phyloP scores from a whole-genome alignment of 2,797 vertebrate species.

The Cygnus olor region DNA sequence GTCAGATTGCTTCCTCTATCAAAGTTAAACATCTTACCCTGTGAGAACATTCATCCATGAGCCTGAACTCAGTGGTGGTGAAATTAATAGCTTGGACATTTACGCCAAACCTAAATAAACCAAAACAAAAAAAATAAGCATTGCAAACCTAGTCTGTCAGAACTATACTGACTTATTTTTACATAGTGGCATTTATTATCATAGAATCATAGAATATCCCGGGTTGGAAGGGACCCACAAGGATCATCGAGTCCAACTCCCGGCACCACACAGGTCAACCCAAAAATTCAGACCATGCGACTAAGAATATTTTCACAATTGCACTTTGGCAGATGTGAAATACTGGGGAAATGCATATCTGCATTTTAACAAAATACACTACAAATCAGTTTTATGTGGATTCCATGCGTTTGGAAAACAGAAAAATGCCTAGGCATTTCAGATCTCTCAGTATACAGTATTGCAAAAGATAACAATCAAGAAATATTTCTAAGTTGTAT shows the following conservation, averaged over 20 bases:
- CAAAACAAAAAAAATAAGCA: slow-evolving; percentile 44
- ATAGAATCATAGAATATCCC: no score
- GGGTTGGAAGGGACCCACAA: no score
- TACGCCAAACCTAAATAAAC: slow-evolving; percentile 80
- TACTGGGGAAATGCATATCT: neutral
- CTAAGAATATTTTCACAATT: neutral
- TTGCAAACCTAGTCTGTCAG: neutral
- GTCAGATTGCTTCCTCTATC: neutral
- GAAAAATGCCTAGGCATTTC: neutral
- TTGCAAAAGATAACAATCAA: neutral
- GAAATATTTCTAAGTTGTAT: neutral
- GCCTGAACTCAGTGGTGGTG: slow-evolving; percentile 90
- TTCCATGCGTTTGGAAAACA: neutral
- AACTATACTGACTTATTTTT: neutral
- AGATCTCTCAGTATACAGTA: neutral
- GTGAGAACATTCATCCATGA: slow-evolving; percentile 78
- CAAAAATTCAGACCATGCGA: no score
- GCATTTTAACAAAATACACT: neutral
- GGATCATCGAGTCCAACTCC: no score
- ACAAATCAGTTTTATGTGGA: neutral
- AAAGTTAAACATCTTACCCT: slow-evolving; percentile 71
- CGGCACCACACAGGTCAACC: no score
- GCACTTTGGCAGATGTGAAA: neutral
- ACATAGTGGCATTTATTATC: neutral
- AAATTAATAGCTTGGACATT: slow-evolving; percentile 88